Base-by-base conservation (phyloP, 1,140 invertebrate genomes). In the Pissodes strobi region DNA sequence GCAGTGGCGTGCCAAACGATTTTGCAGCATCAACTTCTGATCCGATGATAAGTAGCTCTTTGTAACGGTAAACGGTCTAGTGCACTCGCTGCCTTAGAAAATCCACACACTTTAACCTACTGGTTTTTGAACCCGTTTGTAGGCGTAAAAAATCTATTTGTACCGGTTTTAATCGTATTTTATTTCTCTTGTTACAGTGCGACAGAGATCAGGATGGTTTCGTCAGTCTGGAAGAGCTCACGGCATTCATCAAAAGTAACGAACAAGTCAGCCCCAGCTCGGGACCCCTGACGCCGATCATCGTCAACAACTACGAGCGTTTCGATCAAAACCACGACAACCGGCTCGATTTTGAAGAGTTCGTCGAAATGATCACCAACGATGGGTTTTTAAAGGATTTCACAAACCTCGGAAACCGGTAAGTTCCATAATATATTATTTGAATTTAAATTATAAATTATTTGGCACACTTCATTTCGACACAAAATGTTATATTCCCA, bases 281-380 rank as follows among this genome's bases (percentile, higher is more conserved):
- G 61, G 85, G 89, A 22, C 62, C 49, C 30, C 38, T 60, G 39
- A 68, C 57, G n/a, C 63, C 49, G 15, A 65, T 68, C 18, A 84
- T 92, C 1, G 81, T 84, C 52, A 84, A 86, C 72, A 88, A 93
- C 58, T 82, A 93, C 79, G 74, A 80, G 6, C 82, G 85, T 58
- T 86, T 86, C 9, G 91, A 94, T 78, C 75, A 81, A 12, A 86
- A 93, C 76, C 83, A 86, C 69, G 87, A 90, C 69, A 88, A 90
- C 0, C 84, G 85, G 38, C 76, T 94, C 52, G 87, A 88, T 71
- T 92, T 89, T 72, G 81, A 85, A 17, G 91, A 94, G 80, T 94
- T 94, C 73, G 84, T 91, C 22, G 80, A 83, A 12, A 89, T 94
- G 88, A 89, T 91, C 71, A 80, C 84, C 73, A 79, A 80, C 59